phyloP scores from a whole-genome alignment of 2,888 invertebrate species.

The Villa cingulata region DNA sequence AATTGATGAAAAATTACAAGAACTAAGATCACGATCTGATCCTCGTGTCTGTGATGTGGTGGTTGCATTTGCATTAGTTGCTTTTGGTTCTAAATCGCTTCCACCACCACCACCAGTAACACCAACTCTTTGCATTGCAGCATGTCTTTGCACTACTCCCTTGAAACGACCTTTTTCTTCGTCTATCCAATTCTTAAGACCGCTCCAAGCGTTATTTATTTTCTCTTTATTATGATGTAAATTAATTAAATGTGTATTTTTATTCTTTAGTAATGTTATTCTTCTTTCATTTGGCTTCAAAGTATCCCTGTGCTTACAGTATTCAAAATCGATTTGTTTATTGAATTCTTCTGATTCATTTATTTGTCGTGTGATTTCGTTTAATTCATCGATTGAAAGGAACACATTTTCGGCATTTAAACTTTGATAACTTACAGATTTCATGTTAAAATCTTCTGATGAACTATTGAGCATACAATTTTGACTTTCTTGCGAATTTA shows the following conservation, averaged over 20 bases:
- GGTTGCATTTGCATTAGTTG: background rate
- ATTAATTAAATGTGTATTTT: constrained; percentile 29
- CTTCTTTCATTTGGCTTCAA: constrained; percentile 31
- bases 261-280: constrained; percentile 33
- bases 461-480: constrained; percentile 25
- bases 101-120: background rate
- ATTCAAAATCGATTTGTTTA: constrained; percentile 31
- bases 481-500: constrained; percentile 20
- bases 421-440: constrained; percentile 34
- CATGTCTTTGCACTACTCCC: constrained; percentile 33
- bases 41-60: background rate
- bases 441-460: constrained; percentile 30
- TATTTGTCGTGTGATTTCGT: constrained; percentile 33
- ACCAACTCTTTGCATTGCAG: constrained; percentile 29
- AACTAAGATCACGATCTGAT: background rate
- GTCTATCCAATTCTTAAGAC: constrained; percentile 34
- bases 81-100: background rate
- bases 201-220: constrained; percentile 33
- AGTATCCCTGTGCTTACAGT: constrained; percentile 34
- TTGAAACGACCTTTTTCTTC: constrained; percentile 31
- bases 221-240: constrained; percentile 33
- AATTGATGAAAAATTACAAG: background rate
- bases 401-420: constrained; percentile 31
- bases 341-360: constrained; percentile 33
- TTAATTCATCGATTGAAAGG: constrained; percentile 35